Percentiles rank a stretch among this genome's conserved stretches.
Evolutionary conservation across 1,140 invertebrate species (phyloP).

Genomic region (Glossosoma conforme): DNA sequence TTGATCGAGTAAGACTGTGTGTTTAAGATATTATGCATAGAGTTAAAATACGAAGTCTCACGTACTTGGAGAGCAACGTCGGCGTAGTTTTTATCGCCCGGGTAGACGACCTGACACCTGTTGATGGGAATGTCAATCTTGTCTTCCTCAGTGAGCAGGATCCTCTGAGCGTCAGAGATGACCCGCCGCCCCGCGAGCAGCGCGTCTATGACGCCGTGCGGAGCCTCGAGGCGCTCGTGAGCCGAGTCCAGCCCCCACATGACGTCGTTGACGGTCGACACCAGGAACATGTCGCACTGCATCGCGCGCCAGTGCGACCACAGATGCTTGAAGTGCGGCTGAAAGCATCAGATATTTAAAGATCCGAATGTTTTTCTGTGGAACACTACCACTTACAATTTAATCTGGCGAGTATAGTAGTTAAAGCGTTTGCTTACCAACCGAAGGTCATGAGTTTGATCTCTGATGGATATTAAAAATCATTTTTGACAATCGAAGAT

Average conservation of each 20-base stretch:
- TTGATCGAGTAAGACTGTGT: no score
- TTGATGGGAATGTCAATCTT: conserved; percentile 40
- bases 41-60: no score
- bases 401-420: no score
- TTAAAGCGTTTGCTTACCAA: no score
- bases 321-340: conserved; percentile 61
- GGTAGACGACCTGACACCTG: conserved; percentile 40
- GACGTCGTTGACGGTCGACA: conserved; percentile 55
- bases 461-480: no score
- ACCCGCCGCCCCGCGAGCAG: conserved; percentile 36
- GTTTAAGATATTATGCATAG: no score
- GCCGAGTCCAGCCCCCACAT: conserved; percentile 48
- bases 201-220: conserved; percentile 33
- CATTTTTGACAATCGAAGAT: no score
- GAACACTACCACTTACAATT: no score
- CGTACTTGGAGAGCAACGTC: conserved; percentile 36
- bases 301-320: conserved; percentile 57
- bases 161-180: conserved; percentile 35
- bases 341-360: conserved; percentile 23
- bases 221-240: conserved; percentile 43
- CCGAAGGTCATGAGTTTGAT: no score
- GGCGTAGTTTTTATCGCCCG: conserved; percentile 42
- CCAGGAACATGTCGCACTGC: conserved; percentile 57
- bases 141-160: conserved; percentile 32
- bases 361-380: no score